These are phyloP conservation scores for Toxotes chatareus DNA, from an alignment of 2,113 vertebrate genomes.

Conservation along the genomic window DNA sequence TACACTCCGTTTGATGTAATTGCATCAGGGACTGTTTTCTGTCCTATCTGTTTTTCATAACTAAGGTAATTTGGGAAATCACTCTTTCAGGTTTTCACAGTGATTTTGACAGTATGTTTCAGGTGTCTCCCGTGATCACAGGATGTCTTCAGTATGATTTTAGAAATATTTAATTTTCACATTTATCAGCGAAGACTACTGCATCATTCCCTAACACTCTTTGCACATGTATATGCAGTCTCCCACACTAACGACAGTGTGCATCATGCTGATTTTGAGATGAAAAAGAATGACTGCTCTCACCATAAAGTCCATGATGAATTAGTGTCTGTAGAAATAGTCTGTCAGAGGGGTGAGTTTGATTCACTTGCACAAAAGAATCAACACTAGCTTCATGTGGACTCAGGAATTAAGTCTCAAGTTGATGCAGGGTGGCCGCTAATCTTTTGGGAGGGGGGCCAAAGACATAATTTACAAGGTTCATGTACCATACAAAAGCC, in stretches of 20 bases:
- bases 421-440: slow-evolving; percentile 51
- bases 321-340: slow-evolving; percentile 36
- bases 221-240: background rate
- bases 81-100: slow-evolving; percentile 12
- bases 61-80: background rate
- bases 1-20: background rate
- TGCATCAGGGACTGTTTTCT: slow-evolving; percentile 20
- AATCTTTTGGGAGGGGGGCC: slow-evolving; percentile 55
- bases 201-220: background rate
- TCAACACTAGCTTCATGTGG: slow-evolving; percentile 40
- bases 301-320: slow-evolving; percentile 17
- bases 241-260: slow-evolving; percentile 1
- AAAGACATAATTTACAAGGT: slow-evolving; percentile 64
- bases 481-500: slow-evolving; percentile 57
- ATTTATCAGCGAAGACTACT: background rate
- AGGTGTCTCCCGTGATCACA: background rate
- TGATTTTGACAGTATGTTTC: slow-evolving; percentile 1
- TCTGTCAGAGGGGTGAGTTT: slow-evolving; percentile 35
- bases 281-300: slow-evolving; percentile 28
- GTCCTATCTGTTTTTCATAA: slow-evolving; percentile 29
- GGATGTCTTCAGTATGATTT: slow-evolving; percentile 1
- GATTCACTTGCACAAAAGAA: slow-evolving; percentile 49
- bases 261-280: slow-evolving; percentile 23
- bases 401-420: slow-evolving; percentile 50
- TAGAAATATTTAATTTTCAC: slow-evolving; percentile 20